Evolutionary conservation across 2,888 invertebrate genomes (phyloP).

Genomic region (Sipha maydis): DNA sequence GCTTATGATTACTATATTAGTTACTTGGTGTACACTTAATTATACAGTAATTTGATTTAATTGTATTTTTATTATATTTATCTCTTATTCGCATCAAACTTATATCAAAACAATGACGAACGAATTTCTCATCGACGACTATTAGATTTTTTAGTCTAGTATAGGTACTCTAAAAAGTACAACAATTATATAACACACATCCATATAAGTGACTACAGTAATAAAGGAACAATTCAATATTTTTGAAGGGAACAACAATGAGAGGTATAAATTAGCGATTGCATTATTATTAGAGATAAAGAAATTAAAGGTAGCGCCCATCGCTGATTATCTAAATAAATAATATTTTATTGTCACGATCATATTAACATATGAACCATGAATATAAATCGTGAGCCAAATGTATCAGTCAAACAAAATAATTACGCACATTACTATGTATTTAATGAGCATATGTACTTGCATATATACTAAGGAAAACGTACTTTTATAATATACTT

Average conservation of each 20-base stretch:
- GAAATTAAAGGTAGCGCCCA: slow-evolving; percentile 17
- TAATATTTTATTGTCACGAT: slow-evolving; percentile 2
- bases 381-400: slow-evolving; percentile 26
- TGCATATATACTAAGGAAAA: background rate
- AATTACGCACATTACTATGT: slow-evolving; percentile 14
- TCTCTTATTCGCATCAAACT: background rate
- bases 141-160: no score
- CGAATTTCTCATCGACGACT: background rate
- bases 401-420: slow-evolving; percentile 21
- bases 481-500: no score
- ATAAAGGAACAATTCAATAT: background rate
- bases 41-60: no score
- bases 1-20: no score
- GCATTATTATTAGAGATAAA: background rate
- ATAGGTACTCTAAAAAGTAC: no score
- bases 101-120: background rate
- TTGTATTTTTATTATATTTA: background rate
- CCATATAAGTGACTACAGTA: background rate
- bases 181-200: background rate
- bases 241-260: background rate
- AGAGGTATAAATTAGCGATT: background rate
- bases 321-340: slow-evolving; percentile 30
- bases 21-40: no score
- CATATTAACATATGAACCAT: background rate
- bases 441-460: background rate